Base-by-base conservation (phyloP, 2,113 vertebrate species). In the Chaetops frenatus region DNA sequence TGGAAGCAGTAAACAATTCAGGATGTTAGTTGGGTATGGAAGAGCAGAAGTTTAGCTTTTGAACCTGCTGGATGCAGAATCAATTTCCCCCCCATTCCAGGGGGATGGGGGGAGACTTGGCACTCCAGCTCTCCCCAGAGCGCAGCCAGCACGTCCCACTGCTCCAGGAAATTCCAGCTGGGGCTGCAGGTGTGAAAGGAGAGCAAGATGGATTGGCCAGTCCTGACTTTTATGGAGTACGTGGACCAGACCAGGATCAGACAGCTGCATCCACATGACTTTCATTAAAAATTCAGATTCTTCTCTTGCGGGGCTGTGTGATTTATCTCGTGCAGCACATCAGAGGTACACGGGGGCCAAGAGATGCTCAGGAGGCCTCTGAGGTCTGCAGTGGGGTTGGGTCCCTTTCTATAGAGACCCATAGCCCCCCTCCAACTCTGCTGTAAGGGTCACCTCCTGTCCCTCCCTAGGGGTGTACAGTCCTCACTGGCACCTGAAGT, bases 201-300 rank as follows among this genome's bases (percentile, higher is more conserved):
- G 95, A 95, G 88, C 72, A 95, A 97, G 98, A 97, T 47, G 72
- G 86, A 96, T 91, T 94, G 88, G 96, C 93, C 95, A 54, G 24
- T 79, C 48, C 88, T 84, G 97, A 96, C 95, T 96, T 97, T 96
- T 93, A 95, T 94, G 95, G 90, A 95, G 96, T 91, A 92, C 84
- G 94, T 95, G 94, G 96, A 97, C 91, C 86, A 81, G 92, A 57
- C 76, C 19, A 2, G 92, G 66, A 90, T 95, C 58, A 42, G 95
- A 95, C 96, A 97, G 95, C 97, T 97, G 95, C 88, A 95, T 88
- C 96, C 88, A 97, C 98, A 99, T 98, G 98, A 98, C 98, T 99
- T 98, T 98, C 98, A 98, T 99, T 98, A 98, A 98, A 98, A 97
- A 96, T 97, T 98, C 97, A 98, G 98, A 98, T 98, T 98, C 97